Percentiles rank a stretch among this genome's conserved stretches.
These are phyloP conservation scores for Aporrectodea caliginosa DNA, from an alignment of 1,140 invertebrate genomes.

Conservation along the genomic window DNA sequence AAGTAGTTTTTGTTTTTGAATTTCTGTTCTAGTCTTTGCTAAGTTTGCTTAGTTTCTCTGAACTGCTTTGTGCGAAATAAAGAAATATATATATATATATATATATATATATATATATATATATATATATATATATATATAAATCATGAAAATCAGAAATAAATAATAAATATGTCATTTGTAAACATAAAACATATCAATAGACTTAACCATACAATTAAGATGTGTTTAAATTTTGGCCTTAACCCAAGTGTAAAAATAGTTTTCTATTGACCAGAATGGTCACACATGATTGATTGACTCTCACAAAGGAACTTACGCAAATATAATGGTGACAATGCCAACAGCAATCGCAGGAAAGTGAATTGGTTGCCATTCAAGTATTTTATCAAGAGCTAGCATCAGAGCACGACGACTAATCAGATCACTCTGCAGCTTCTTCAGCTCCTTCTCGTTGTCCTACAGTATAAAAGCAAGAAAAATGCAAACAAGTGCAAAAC, in stretches of 20 bases:
- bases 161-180: neutral
- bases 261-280: neutral
- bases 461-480: no score
- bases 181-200: neutral
- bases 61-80: no score
- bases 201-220: neutral
- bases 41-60: no score
- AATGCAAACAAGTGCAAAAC: no score
- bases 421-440: neutral
- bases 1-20: no score
- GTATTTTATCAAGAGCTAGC: constrained; percentile 23
- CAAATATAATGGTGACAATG: constrained; percentile 19
- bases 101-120: constrained; percentile 11
- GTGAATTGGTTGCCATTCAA: constrained; percentile 32
- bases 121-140: constrained; percentile 9
- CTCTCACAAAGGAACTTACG: constrained; percentile 12
- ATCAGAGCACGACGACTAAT: neutral
- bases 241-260: neutral
- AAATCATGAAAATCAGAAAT: neutral
- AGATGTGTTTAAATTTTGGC: neutral
- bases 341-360: constrained; percentile 19
- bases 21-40: no score
- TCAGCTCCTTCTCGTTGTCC: constrained; percentile 1
- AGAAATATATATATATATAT: constrained; percentile 7
- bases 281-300: constrained; percentile 4